Base-by-base conservation (phyloP, 2,113 vertebrate genomes). In the Silurus glanis region DNA sequence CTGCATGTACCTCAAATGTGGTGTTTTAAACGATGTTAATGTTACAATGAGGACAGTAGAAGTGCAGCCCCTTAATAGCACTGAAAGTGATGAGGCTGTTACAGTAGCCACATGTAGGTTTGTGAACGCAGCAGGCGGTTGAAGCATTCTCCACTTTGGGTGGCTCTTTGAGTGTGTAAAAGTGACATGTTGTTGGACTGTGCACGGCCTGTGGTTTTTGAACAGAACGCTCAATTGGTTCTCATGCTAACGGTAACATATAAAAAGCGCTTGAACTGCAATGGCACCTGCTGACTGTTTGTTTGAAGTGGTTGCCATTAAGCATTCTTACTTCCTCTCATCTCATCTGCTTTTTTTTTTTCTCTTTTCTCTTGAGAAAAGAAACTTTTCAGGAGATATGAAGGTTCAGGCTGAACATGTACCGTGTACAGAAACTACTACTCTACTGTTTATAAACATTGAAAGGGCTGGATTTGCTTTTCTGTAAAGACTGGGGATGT, bases 361-460 rank as follows among this genome's bases (percentile, higher is more conserved):
- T 37, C 37, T 37, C 37, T 92, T 91, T 86, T 87, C 89, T 91
- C 92, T 91, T 88, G 91, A 93, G 87, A 92, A 92, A 91, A 79
- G 0, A 2, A 76, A 25, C 59, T 85, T 64, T 75, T 76, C n/a
- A 53, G 37, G 45, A 84, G 21, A 10, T 61, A 6, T 53, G 45
- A 61, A 37, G 64, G 51, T 56, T 55, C 64, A 83, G 23, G 53
- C 21, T 78, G 25, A 78, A 28, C 74, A 56, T 16, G 14, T 3
- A 25, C 9, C 16, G 1, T 76, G 49, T 25, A 76, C 23, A 14
- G 49, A 53, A 76, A 53, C 37, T 2, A 37, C 37, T 53, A 10
- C n/a, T 76, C 53, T 49, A 76, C 21, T 1, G 23, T 76, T 76
- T 78, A 25, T 78, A 78, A 25, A 55, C 13, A 9, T 78, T 78